Base-by-base conservation (phyloP, 1,140 invertebrate species). In the Sesamia nonagrioides region DNA sequence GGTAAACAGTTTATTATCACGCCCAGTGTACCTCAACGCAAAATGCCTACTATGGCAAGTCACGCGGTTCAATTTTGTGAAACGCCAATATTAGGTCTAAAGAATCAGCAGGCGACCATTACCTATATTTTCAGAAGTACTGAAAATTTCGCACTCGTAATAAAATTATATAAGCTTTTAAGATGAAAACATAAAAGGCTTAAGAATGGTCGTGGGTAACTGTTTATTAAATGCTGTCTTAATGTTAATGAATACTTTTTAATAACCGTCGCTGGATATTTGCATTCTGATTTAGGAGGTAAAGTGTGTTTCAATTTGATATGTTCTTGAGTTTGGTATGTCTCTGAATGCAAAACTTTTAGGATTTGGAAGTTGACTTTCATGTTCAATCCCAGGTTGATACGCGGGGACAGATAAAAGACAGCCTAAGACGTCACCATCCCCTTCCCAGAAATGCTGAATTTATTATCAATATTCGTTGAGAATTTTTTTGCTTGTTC, bases 51-150 rank as follows among this genome's bases (percentile, higher is more conserved):
- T 84, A 83, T 78, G 78, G 88, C 89, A 89, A 91, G 89, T 91
- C 90, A 92, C 88, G 88, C 85, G 86, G 84, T 69, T 78, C 86
- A 91, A 91, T 91, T 92, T 90, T 76, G 82, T 87, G 83, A 87
- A 91, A 85, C 80, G 82, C 79, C 76, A 81, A 75, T 83, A 83
- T 77, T 87, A 82, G 81, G 84, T 83, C 86, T 74, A 84, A 82
- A 85, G 74, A 52, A 37, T 45, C 50, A 63, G 45, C 37, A 35
- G 35, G 42, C 42, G 80, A 82, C 75, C 80, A 79, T 84, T 86
- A 84, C 27, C 27, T 27, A 27, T 27, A 27, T 27, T 27, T 77
- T 72, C 54, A 75, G 73, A 4, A 17, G 18, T 17, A 72, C 48
- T 54, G 37, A 42, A 60, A 58, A 73, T 73, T 33, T 42, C 27